Evolutionary conservation across 2,113 vertebrate species (phyloP).

Genomic region (Ariopsis seemanni): DNA sequence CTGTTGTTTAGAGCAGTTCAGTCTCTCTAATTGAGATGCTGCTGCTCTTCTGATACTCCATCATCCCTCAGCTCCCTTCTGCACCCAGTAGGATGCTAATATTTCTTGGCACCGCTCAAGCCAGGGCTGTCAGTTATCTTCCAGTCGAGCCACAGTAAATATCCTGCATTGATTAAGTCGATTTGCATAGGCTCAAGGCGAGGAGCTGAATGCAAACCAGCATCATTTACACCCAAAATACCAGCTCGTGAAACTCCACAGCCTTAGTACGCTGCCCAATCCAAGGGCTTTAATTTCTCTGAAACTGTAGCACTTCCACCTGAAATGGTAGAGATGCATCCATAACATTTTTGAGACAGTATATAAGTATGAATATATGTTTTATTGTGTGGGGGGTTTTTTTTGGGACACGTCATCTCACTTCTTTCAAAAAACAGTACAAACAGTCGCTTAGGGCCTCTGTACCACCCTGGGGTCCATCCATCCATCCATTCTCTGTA

Average conservation of each 20-base stretch:
- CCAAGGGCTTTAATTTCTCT: neutral
- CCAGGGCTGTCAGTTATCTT: slow-evolving; percentile 57
- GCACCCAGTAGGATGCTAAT: slow-evolving; percentile 58
- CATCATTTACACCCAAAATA: slow-evolving; percentile 48
- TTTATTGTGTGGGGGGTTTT: too few relatives aligned
- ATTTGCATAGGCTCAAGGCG: slow-evolving; percentile 55
- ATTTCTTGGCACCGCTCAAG: slow-evolving; percentile 50
- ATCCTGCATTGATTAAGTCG: slow-evolving; percentile 59
- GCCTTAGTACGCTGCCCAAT: neutral
- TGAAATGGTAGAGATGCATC: neutral
- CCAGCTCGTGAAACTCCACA: slow-evolving; percentile 30
- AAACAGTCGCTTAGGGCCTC: neutral
- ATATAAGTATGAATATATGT: neutral
- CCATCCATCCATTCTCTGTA: too few relatives aligned
- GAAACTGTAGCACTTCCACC: neutral
- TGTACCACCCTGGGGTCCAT: too few relatives aligned
- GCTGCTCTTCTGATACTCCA: slow-evolving; percentile 40
- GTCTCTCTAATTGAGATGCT: slow-evolving; percentile 56
- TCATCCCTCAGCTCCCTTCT: slow-evolving; percentile 44
- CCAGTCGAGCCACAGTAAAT: slow-evolving; percentile 52
- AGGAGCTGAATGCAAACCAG: slow-evolving; percentile 56
- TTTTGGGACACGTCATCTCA: neutral
- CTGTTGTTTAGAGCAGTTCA: slow-evolving; percentile 38
- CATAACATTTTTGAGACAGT: too few relatives aligned
- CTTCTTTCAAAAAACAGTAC: neutral